These are phyloP conservation scores for Nephrotoma flavescens DNA, from an alignment of 2,888 invertebrate genomes.

Conservation along the genomic window DNA sequence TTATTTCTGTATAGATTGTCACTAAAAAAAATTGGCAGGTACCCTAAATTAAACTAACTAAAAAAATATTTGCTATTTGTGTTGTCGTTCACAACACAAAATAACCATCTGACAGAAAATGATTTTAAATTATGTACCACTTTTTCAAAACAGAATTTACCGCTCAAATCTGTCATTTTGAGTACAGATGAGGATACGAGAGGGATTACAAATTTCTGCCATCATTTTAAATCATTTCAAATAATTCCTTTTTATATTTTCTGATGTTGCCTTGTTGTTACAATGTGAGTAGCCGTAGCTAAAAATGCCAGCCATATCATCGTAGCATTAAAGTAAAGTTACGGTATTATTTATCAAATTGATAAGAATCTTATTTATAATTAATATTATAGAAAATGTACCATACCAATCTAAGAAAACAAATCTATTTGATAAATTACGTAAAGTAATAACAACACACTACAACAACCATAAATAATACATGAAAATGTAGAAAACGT, in stretches of 20 bases:
- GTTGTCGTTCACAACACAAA: background rate
- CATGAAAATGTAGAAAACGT: background rate
- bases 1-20: too few relatives aligned
- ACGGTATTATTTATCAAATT: background rate
- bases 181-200: background rate
- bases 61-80: background rate
- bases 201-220: background rate
- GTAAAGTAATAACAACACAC: background rate
- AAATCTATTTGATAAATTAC: background rate
- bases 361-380: background rate
- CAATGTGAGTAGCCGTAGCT: background rate
- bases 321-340: background rate
- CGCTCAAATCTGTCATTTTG: background rate
- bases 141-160: background rate
- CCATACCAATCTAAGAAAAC: background rate
- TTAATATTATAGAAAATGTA: background rate
- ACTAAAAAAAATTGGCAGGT: too few relatives aligned
- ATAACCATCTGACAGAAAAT: background rate
- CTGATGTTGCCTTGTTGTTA: background rate
- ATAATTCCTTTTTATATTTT: background rate
- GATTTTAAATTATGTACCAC: background rate
- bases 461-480: background rate
- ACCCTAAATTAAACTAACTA: too few relatives aligned
- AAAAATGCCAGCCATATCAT: background rate
- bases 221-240: background rate